A percentile compares a stretch with the other conserved stretches of the same genome.
These are phyloP conservation scores for Drosophila mojavensis DNA, from an alignment of 1,140 invertebrate genomes.

Conservation along the genomic window DNA sequence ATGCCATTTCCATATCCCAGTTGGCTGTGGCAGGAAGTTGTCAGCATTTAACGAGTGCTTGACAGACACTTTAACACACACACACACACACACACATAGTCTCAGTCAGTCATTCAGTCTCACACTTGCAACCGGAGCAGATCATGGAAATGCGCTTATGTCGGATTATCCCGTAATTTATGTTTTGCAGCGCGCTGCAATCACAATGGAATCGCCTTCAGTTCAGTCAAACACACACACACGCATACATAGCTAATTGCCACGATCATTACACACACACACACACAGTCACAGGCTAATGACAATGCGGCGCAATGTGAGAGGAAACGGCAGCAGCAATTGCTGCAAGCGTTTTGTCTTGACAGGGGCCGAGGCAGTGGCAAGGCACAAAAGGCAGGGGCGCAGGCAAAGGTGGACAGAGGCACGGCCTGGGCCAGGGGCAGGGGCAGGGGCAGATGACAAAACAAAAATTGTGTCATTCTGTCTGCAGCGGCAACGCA, in stretches of 20 bases:
- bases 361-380: constrained; percentile 8
- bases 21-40: constrained; percentile 49
- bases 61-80: constrained; percentile 26
- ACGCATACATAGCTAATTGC: constrained; percentile 61
- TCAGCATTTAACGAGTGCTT: constrained; percentile 47
- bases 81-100: constrained; percentile 20
- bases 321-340: constrained; percentile 54
- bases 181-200: constrained; percentile 65
- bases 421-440: constrained; percentile 20
- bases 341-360: constrained; percentile 49
- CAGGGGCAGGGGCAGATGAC: constrained; percentile 70
- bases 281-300: constrained; percentile 57
- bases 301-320: constrained; percentile 63
- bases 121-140: constrained; percentile 35
- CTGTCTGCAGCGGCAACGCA: constrained; percentile 44
- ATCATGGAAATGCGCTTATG: constrained; percentile 81
- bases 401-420: neutral
- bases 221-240: constrained; percentile 39
- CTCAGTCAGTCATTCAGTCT: neutral
- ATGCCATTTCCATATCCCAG: constrained; percentile 17
- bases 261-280: constrained; percentile 69
- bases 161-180: constrained; percentile 81
- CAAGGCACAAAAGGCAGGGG: constrained; percentile 4
- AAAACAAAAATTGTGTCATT: constrained; percentile 81
- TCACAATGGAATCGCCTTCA: constrained; percentile 70